Conservation (phyloP, 2,797 vertebrate species). For the Cossypha dichroa region DNA sequence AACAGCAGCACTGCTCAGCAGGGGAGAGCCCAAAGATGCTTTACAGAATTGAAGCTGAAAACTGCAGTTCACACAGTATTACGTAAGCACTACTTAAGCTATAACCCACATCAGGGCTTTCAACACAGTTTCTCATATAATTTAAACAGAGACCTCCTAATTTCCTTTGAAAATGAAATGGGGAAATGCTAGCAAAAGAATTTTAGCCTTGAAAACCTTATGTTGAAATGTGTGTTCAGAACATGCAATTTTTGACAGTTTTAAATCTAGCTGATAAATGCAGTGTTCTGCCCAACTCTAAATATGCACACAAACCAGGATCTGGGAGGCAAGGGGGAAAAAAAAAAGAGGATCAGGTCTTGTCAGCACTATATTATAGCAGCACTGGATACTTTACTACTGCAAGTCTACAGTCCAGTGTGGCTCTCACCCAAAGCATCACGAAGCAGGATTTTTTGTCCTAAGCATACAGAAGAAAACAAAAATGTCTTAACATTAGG, state of each 20-base stretch:
- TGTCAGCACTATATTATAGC: background rate
- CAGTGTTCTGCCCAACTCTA: background rate
- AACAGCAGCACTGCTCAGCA: background rate
- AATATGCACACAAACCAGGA: background rate
- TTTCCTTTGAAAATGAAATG: background rate
- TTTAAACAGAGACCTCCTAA: background rate
- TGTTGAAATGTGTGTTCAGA: background rate
- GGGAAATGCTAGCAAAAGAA: background rate
- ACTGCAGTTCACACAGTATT: background rate
- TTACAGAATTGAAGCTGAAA: background rate
- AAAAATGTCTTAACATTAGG: conserved; percentile 58
- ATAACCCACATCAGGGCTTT: background rate
- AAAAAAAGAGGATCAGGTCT: background rate
- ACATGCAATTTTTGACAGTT: background rate
- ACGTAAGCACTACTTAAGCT: background rate
- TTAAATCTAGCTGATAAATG: background rate
- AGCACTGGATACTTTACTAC: background rate
- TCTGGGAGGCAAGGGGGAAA: background rate
- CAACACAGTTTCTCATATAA: background rate
- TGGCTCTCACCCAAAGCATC: conserved; percentile 85
- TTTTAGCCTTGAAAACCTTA: background rate
- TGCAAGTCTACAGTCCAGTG: background rate
- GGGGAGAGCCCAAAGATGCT: background rate
- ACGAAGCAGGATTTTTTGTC: conserved; percentile 84
- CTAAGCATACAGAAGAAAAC: conserved; percentile 69